Base-by-base conservation (phyloP, 2,888 invertebrate species). In the Cerceris rybyensis region DNA sequence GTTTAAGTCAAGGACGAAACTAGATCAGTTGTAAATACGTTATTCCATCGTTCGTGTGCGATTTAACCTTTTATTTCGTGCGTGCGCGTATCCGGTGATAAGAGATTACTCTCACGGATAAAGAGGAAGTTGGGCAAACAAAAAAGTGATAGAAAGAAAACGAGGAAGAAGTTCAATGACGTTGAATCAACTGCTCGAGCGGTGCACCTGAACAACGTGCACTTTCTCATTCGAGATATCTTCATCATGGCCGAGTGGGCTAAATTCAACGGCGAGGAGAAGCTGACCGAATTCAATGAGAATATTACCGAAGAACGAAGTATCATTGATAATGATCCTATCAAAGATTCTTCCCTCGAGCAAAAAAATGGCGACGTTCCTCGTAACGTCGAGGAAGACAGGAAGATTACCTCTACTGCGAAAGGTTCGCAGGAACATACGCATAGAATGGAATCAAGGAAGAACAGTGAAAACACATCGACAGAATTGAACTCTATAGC, bases 1-100 rank as follows among this genome's bases (percentile, higher is more conserved):
- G 82, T 90, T 88, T 83, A 91, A 90, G 83, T 91, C 90, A 88
- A 90, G 91, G 91, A 92, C 92, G 89, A 92, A 90, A 91, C 81
- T 89, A 90, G 86, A 86, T 64, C 76, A 81, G 68, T 82, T 81
- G 63, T 85, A 80, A 85, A 80, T 81, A 63, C 59, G 75, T 75
- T 49, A 41, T 60, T 52, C 50, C 59, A 28, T 64, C 63, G 50
- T 64, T 57, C 71, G 52, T n/a, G 71, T 69, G 72, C 60, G 58
- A 68, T 61, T 70, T 70, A 68, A 68, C 61, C 61, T 59, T 72
- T 52, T 73, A 42, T 77, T 61, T 17, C 69, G 7, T 28, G 65
- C 60, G 70, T 16, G 64, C 41, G 67, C 39, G 43, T n/a, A 52
- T 9, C 13, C 13, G 41, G 55, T 58, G 63, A n/a, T 41, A 43